Conservation (phyloP, 2,113 vertebrate species). For the Gobiocypris rarus region DNA sequence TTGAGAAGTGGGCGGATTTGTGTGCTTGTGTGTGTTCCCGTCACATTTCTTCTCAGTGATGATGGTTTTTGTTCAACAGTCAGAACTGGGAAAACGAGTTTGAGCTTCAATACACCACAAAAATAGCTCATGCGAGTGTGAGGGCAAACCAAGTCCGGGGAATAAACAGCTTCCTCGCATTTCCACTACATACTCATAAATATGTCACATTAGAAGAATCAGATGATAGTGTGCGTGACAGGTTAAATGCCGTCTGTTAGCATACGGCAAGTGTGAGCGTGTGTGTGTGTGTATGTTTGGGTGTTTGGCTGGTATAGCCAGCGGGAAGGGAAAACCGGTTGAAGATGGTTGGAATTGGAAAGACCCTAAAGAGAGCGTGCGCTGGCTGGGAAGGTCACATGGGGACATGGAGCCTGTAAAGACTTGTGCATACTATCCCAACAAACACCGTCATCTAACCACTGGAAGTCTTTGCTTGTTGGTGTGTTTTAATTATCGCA, state of each 20-base stretch:
- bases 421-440: neutral
- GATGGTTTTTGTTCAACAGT: neutral
- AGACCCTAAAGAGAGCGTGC: neutral
- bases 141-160: neutral
- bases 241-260: neutral
- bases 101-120: neutral
- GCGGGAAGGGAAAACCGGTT: neutral
- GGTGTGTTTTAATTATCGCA: too few species aligned
- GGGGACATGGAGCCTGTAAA: neutral
- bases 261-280: neutral
- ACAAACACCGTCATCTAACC: neutral
- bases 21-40: neutral
- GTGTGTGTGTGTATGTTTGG: neutral
- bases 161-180: neutral
- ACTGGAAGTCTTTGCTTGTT: neutral
- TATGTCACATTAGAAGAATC: neutral
- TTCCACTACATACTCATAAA: neutral
- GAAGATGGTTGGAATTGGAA: too few species aligned
- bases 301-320: neutral
- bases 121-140: neutral
- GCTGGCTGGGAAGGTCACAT: neutral
- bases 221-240: neutral
- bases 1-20: neutral
- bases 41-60: neutral
- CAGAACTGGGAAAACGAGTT: neutral